Evolutionary conservation across 1,140 invertebrate genomes (phyloP).

Genomic region (Drosophila burlai): DNA sequence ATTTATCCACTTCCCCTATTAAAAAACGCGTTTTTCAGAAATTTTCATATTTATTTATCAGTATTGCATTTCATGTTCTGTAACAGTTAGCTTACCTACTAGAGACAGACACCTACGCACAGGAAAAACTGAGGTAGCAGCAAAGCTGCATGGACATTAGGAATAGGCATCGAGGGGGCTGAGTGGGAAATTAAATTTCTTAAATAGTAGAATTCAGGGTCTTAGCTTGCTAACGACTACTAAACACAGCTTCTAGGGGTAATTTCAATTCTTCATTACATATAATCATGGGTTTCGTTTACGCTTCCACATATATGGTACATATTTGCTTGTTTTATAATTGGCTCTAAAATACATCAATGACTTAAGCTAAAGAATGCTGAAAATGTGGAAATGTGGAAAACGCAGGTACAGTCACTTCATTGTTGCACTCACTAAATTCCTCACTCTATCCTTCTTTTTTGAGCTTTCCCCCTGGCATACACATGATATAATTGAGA

Average conservation of each 20-base stretch:
- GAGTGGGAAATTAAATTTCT: conserved; percentile 8
- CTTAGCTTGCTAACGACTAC: conserved; percentile 45
- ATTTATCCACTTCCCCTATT: neutral
- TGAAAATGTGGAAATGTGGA: conserved; percentile 18
- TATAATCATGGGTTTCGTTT: neutral
- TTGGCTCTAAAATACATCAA: conserved; percentile 19
- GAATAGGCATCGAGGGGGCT: conserved; percentile 18
- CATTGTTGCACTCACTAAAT: conserved; percentile 9
- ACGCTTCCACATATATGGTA: neutral
- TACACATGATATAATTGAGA: conserved; percentile 44
- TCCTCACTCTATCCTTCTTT: neutral
- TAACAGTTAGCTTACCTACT: conserved; percentile 17
- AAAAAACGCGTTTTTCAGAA: neutral
- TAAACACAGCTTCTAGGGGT: conserved; percentile 53
- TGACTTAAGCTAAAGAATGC: conserved; percentile 23
- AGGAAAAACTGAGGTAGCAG: conserved; percentile 20
- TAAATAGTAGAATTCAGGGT: conserved; percentile 12
- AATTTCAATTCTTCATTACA: conserved; percentile 8
- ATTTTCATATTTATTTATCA: conserved; percentile 20
- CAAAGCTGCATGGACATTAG: conserved; percentile 22
- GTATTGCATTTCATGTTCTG: conserved; percentile 20
- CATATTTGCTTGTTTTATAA: conserved; percentile 9
- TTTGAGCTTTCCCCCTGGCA: neutral
- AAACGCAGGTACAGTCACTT: conserved; percentile 44
- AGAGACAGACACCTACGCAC: conserved; percentile 18